Percentiles rank a stretch among this genome's conserved stretches.
These are phyloP conservation scores for Yasuhikotakia modesta DNA, from an alignment of 2,797 vertebrate species.

Conservation along the genomic window DNA sequence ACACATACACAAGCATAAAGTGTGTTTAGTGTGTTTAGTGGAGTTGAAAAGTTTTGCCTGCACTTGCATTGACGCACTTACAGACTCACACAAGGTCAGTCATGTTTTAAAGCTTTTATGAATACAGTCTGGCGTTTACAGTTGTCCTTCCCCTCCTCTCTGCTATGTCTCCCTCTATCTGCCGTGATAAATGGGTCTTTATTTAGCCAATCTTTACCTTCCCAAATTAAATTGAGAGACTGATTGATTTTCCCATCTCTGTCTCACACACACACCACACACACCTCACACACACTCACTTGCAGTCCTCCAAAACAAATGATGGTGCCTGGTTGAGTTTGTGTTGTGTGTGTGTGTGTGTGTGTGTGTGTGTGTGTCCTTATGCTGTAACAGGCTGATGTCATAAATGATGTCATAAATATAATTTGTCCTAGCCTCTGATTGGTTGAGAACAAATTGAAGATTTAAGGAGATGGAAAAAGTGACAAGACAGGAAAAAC, in stretches of 20 bases:
- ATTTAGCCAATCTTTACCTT: constrained; percentile 55
- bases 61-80: background rate
- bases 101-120: constrained; percentile 31
- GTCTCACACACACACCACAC: background rate
- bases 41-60: background rate
- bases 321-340: constrained; percentile 23
- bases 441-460: background rate
- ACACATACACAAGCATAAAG: no score
- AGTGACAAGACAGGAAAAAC: no score
- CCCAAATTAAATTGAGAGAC: constrained; percentile 50
- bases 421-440: background rate
- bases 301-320: constrained; percentile 25
- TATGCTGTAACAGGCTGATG: background rate
- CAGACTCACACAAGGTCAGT: background rate
- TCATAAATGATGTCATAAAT: background rate
- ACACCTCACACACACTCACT: background rate
- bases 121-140: constrained; percentile 22
- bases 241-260: constrained; percentile 51
- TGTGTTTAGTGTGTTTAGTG: background rate
- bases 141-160: background rate
- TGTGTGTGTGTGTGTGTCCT: background rate
- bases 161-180: background rate
- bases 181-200: constrained; percentile 47
- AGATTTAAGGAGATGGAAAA: background rate
- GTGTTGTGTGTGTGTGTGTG: background rate